phyloP scores from a whole-genome alignment of 1,140 invertebrate species.

The Drosophila nasuta region DNA sequence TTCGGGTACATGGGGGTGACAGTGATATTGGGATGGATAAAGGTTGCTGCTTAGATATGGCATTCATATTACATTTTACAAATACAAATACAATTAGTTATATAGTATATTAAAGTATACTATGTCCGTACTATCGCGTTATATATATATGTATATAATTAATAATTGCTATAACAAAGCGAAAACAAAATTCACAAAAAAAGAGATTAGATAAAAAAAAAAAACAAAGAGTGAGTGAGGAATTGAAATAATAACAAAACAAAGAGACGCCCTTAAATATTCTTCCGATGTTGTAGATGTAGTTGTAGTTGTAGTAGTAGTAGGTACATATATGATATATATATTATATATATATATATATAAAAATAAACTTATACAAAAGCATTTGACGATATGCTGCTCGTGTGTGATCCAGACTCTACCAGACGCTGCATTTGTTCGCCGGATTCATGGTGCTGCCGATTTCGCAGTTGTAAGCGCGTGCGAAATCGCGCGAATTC shows the following conservation, averaged over 20 bases:
- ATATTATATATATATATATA: constrained; percentile 24
- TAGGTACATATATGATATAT: constrained; percentile 18
- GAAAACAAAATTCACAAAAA: constrained; percentile 9
- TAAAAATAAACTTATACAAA: constrained; percentile 46
- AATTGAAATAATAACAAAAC: constrained; percentile 19
- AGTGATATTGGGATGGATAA: background rate
- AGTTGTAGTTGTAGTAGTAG: background rate
- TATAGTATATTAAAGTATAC: constrained; percentile 42
- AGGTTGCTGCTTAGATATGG: constrained; percentile 26
- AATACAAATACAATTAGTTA: constrained; percentile 48
- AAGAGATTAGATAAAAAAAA: constrained; percentile 10
- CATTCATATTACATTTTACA: constrained; percentile 45
- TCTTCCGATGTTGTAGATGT: constrained; percentile 2
- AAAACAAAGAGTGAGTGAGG: background rate
- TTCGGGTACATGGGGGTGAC: background rate
- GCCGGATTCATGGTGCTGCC: constrained; percentile 95
- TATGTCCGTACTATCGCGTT: constrained; percentile 43
- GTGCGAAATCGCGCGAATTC: constrained; percentile 95
- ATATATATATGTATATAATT: constrained; percentile 17
- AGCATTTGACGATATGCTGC: constrained; percentile 25
- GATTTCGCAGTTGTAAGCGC: constrained; percentile 91
- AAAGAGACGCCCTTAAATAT: constrained; percentile 32
- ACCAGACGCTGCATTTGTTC: constrained; percentile 97
- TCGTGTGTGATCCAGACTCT: constrained; percentile 66
- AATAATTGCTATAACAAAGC: constrained; percentile 22